Evolutionary conservation across 2,113 vertebrate species (phyloP).

Genomic region (Corapipo altera): DNA sequence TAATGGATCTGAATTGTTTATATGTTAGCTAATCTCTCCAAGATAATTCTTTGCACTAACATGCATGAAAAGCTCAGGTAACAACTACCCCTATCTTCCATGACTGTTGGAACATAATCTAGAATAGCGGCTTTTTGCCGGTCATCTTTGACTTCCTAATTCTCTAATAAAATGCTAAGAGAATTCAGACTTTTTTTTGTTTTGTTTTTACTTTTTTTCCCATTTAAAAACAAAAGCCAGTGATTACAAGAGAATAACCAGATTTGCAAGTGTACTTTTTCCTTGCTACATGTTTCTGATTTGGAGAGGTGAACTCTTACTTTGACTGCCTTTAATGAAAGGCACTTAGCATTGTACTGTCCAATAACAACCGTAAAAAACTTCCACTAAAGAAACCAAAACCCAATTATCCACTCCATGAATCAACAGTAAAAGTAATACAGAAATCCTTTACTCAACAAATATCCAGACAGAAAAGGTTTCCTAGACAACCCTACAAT

Average conservation of each 20-base stretch:
- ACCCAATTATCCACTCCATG: not conserved
- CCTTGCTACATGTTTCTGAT: not conserved
- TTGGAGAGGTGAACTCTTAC: not conserved
- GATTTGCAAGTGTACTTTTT: not conserved
- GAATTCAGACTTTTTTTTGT: not conserved
- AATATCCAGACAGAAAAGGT: not conserved
- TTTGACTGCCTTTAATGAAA: not conserved
- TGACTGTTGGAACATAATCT: not conserved
- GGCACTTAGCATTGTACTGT: not conserved
- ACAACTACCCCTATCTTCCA: not conserved
- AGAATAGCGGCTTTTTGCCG: not conserved
- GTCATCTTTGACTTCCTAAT: not conserved
- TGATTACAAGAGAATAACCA: not conserved
- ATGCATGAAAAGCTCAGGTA: not conserved
- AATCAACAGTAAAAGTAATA: conserved; percentile 7
- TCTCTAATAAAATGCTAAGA: not conserved
- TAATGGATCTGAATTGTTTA: not conserved
- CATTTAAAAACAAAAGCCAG: not conserved
- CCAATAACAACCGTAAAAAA: not conserved
- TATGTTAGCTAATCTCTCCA: not conserved
- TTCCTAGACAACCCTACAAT: conserved; percentile 30
- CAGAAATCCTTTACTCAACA: conserved; percentile 28
- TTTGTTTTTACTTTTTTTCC: not conserved
- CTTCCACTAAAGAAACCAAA: conserved; percentile 9
- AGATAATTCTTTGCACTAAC: not conserved